These are phyloP conservation scores for Hystrix cristata DNA, from an alignment of 2,113 vertebrate species.

Conservation along the genomic window DNA sequence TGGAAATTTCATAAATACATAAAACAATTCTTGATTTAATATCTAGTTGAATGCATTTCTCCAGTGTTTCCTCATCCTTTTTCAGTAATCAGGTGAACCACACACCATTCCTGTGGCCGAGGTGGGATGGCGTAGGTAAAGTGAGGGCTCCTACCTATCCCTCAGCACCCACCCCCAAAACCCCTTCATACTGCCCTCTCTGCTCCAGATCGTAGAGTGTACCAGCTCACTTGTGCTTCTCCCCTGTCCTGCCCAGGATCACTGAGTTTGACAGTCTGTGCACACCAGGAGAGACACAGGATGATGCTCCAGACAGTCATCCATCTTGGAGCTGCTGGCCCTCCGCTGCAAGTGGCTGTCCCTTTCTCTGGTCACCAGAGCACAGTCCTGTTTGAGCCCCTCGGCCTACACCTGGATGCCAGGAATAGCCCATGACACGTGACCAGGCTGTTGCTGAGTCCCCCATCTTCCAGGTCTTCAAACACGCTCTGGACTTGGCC, in stretches of 20 bases:
- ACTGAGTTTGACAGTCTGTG: neutral
- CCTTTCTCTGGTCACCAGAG: neutral
- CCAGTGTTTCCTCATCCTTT: neutral
- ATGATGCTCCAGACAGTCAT: neutral
- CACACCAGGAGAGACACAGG: neutral
- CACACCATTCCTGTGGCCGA: neutral
- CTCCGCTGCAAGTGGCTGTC: neutral
- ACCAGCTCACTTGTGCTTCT: neutral
- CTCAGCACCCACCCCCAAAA: accelerated
- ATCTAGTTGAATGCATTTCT: neutral
- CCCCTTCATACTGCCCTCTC: neutral
- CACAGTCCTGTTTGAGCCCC: neutral
- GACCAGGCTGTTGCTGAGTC: neutral
- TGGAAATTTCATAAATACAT: neutral
- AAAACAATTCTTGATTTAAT: neutral
- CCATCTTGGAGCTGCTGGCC: neutral
- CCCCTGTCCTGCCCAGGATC: neutral
- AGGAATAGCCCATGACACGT: neutral
- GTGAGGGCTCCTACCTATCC: neutral
- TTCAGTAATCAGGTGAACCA: neutral
- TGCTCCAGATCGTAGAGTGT: neutral
- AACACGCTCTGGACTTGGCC: neutral
- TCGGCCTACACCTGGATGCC: neutral
- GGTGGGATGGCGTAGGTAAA: too few species aligned
- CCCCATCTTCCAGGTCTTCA: neutral